Evolutionary conservation across 2,797 vertebrate genomes (phyloP), one percentile per base, ranked within the genome.

Genomic region (Melopsittacus undulatus): DNA sequence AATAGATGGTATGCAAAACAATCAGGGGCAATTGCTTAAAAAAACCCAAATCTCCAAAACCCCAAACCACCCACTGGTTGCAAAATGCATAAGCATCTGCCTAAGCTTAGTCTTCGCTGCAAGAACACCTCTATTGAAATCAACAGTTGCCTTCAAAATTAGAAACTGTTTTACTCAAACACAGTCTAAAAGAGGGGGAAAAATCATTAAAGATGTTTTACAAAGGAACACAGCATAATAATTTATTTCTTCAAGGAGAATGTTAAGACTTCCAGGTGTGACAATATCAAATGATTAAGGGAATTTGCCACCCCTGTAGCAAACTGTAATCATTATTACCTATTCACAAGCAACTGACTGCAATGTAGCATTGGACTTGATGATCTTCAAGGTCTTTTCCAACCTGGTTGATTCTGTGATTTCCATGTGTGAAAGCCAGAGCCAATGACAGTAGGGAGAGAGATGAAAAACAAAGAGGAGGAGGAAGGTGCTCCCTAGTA

Each of bases 361-460:
- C 34, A 45, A 21, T 1, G 7, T 27, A 23, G 32, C 6, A 42
- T n/a, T 17, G n/a, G 23, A 6, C n/a, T 8, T 59, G 23, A 56
- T 56, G 54, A 59, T 36, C 56, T 36, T 59, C 56, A 59, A 36
- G n/a, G 56, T 59, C n/a, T 26, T 36, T 59, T 26, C n/a, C 56
- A 36, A 26, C 22, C 10, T 11, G 8, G n/a, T 5, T 36, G n/a
- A 59, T 5, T 17, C n/a, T 59, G 15, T 36, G n/a, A 59, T 59
- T 81, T 72, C 69, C 13, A 11, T 0, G 0, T n/a, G 56, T 2
- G 1, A 46, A 3, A 70, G 13, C 32, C n/a, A 38, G 61, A 87
- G 45, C 24, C 38, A 14, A 21, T 8, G 43, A 19, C 19, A 19
- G 42, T 2, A 49, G 21, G 72, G 17, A 75, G 29, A 62, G 69